Evolutionary conservation across 2,888 invertebrate genomes (phyloP).

Genomic region (Parnassius orleans): DNA sequence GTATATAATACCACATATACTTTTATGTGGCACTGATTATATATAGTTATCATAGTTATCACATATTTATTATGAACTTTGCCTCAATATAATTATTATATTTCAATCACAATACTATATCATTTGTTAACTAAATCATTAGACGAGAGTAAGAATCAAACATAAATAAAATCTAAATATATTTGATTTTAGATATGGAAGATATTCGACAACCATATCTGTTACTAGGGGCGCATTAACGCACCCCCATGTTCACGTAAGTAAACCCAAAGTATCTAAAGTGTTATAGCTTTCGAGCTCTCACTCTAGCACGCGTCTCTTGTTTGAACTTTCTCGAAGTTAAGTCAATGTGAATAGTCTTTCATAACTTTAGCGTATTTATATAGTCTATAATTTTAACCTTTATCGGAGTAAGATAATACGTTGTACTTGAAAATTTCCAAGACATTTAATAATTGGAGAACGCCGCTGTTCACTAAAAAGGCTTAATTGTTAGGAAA

Average conservation of each 20-base stretch:
- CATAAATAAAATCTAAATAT: conserved; percentile 13
- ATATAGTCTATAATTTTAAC: neutral
- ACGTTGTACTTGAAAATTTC: neutral
- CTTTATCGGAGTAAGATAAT: neutral
- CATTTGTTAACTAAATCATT: no score
- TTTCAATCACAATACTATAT: no score
- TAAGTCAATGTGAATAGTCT: conserved; percentile 4
- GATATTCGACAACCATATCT: conserved; percentile 25
- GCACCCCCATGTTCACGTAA: conserved; percentile 37
- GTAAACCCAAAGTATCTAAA: conserved; percentile 41
- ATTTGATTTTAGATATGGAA: conserved; percentile 2
- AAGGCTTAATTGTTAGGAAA: no score
- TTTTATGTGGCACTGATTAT: no score
- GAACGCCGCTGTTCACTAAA: neutral
- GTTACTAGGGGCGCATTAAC: conserved; percentile 32
- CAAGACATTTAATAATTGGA: neutral
- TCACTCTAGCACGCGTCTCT: conserved; percentile 14
- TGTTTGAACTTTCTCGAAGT: conserved; percentile 18
- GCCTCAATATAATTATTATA: no score
- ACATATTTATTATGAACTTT: no score
- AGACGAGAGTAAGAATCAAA: no score
- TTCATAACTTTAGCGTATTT: neutral
- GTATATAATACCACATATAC: no score
- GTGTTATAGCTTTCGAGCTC: conserved; percentile 42
- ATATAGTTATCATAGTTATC: no score